Evolutionary conservation across 1,140 invertebrate genomes (phyloP), one percentile per base, ranked within the genome.

Genomic region (Nephila pilipes): DNA sequence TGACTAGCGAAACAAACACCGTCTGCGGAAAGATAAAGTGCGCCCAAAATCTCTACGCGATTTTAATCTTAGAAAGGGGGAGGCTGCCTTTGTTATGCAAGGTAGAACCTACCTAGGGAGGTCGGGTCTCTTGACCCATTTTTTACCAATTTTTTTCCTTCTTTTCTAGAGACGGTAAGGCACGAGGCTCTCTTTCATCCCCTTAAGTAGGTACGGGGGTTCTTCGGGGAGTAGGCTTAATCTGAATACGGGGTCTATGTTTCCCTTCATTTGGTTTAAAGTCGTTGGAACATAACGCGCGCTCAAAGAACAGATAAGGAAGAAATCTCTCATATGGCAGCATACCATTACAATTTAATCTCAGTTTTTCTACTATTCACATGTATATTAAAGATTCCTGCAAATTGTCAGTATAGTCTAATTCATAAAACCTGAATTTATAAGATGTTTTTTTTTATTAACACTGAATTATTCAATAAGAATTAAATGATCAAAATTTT

Each of bases 11-110:
- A 90, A 90, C 89, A 90, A 90, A 81, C 57, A 81, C 57, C 29
- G 29, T 90, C 54, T 36, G 89, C 57, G 79, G 79, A 90, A 90
- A 90, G 89, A 90, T 90, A 90, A 90, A 90, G 89, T 83, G 79
- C 89, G 89, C 54, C 18, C 69, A 29, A 75, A 75, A 75, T 75
- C 69, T 75, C 69, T 32, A 83, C 89, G 89, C 89, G 89, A 90
- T 90, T 90, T 90, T 90, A 90, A 90, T 90, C 89, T 90, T 63
- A 46, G 54, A 14, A 57, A 55, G 22, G 54, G 54, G 81, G 79
- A 25, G 89, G 89, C 55, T 16, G n/a, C 89, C 32, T 60, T 90
- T 90, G 75, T 90, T 83, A 60, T 90, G 79, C 75, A 83, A 83
- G 79, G 32, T 57, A 58, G 87, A 65, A 58, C 22, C 36, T 63